These are phyloP conservation scores for Acrossocheilus wenchowensis DNA, from an alignment of 2,797 vertebrate genomes.

Conservation along the genomic window DNA sequence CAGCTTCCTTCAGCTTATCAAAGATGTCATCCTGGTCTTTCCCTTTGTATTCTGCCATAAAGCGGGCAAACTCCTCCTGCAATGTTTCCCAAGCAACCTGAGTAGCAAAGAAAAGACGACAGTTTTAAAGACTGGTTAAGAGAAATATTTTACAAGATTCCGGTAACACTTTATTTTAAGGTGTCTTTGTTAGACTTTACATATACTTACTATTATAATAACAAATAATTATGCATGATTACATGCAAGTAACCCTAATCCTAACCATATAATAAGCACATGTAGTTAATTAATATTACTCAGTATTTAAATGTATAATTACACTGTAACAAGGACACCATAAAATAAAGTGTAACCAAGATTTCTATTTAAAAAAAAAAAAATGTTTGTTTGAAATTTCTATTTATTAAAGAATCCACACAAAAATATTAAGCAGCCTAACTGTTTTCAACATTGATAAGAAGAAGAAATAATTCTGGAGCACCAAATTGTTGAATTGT, in stretches of 20 bases:
- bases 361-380: neutral
- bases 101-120: neutral
- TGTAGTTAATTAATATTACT: too few relatives aligned
- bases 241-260: neutral
- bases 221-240: neutral
- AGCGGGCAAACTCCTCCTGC: constrained; percentile 96
- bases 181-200: neutral
- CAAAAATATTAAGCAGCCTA: neutral
- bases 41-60: constrained; percentile 96
- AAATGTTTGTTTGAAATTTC: neutral
- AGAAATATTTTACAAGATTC: neutral
- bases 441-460: neutral
- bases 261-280: neutral
- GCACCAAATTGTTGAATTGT: neutral
- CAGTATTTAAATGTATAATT: too few relatives aligned
- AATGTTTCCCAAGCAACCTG: constrained; percentile 98
- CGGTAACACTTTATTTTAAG: too few relatives aligned
- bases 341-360: too few relatives aligned
- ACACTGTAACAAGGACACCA: too few relatives aligned
- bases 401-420: neutral
- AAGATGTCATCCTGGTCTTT: constrained; percentile 98
- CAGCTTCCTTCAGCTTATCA: constrained; percentile 96
- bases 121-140: constrained; percentile 1
- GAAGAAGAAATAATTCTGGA: neutral
- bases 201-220: neutral